Percentiles rank a stretch among this genome's conserved stretches.
Conservation (phyloP, 2,888 invertebrate genomes). For the Calameuta idolon region DNA sequence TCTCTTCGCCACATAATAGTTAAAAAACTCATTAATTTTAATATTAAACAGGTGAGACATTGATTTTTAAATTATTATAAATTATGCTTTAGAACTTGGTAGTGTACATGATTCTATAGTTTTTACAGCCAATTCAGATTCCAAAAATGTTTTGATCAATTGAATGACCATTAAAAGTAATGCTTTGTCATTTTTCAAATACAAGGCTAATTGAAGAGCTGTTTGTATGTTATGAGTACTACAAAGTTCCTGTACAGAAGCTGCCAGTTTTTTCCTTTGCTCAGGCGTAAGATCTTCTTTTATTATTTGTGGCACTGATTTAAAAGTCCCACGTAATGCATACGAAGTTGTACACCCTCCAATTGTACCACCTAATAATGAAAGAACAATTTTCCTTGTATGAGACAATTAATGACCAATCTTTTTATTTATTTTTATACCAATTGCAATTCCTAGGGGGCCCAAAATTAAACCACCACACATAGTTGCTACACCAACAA, state of each 20-base stretch:
- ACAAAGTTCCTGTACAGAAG: not conserved
- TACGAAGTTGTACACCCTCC: not conserved
- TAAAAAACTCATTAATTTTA: too few relatives aligned
- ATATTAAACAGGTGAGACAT: not conserved
- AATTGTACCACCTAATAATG: not conserved
- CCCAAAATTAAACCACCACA: not conserved
- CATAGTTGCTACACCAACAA: not conserved
- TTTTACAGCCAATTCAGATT: not conserved
- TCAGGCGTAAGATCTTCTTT: not conserved
- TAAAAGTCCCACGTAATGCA: not conserved
- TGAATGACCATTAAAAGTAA: not conserved
- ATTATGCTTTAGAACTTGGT: not conserved
- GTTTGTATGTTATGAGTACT: not conserved
- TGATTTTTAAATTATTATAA: not conserved
- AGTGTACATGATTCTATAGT: not conserved
- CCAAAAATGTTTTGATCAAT: not conserved
- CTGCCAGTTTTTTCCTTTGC: not conserved
- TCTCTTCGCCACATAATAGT: not conserved
- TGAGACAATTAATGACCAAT: not conserved
- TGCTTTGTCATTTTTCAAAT: not conserved
- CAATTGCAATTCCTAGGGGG: not conserved
- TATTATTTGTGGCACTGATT: not conserved
- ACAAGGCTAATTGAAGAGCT: not conserved
- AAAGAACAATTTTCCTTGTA: not conserved
- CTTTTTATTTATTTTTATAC: not conserved